These are phyloP conservation scores for Rhynchophorus ferrugineus DNA, from an alignment of 1,140 invertebrate genomes.

Conservation along the genomic window DNA sequence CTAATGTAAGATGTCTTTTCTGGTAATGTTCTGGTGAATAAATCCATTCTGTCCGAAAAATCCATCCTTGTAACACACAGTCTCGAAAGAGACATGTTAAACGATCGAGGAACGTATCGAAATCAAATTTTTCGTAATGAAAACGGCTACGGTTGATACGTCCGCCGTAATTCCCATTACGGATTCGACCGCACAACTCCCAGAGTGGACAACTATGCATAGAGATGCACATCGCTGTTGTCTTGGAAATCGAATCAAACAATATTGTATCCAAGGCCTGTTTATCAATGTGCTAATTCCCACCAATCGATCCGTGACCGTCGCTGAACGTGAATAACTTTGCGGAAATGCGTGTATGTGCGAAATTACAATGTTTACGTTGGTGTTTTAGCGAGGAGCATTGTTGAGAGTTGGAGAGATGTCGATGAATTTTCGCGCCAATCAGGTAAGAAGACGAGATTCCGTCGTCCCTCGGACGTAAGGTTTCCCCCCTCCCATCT, in stretches of 20 bases:
- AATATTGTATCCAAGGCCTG: conserved; percentile 10
- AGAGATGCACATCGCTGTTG: conserved; percentile 8
- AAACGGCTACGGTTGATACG: no score
- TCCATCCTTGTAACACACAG: no score
- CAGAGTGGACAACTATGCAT: not conserved
- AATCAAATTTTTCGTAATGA: no score
- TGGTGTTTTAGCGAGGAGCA: not conserved
- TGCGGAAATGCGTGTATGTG: not conserved
- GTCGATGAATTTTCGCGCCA: conserved; percentile 16
- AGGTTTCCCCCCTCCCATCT: not conserved
- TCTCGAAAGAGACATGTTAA: no score
- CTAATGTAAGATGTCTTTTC: no score
- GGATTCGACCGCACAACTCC: no score
- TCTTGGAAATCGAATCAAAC: conserved; percentile 20
- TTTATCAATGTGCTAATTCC: conserved; percentile 10
- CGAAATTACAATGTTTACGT: not conserved
- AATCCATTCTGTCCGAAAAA: no score
- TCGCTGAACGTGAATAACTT: no score
- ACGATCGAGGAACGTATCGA: no score
- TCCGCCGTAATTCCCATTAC: no score
- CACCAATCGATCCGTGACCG: conserved; percentile 6
- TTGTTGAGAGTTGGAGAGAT: conserved; percentile 1
- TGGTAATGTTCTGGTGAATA: no score
- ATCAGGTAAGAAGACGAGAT: conserved; percentile 11
- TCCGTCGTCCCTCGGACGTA: not conserved